Conservation (phyloP, 2,888 invertebrate genomes). For the Leistus spinibarbis region DNA sequence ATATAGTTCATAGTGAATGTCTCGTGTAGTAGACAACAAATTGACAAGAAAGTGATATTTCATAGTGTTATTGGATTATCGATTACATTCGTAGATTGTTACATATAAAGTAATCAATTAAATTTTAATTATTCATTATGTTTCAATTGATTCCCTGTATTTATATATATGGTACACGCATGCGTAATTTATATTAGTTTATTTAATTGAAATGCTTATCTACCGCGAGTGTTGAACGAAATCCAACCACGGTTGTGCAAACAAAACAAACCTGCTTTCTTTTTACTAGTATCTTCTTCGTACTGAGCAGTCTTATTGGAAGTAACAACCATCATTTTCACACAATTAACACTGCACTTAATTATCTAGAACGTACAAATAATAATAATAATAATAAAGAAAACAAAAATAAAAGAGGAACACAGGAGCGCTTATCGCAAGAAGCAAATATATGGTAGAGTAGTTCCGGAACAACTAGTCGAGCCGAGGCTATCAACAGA, state of each 20-base stretch:
- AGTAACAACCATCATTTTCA: conserved; percentile 52
- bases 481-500: background rate
- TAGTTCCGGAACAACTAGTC: background rate
- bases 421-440: background rate
- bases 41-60: too few species aligned
- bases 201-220: too few species aligned
- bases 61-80: too few species aligned
- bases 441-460: background rate
- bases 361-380: background rate
- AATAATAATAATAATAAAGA: too few species aligned
- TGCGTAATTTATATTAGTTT: too few species aligned
- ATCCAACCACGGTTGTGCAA: background rate
- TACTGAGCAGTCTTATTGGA: conserved; percentile 46
- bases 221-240: background rate
- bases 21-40: too few species aligned
- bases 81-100: too few species aligned
- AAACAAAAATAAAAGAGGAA: background rate
- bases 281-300: conserved; percentile 10
- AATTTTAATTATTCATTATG: too few species aligned
- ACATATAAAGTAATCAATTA: too few species aligned
- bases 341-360: background rate
- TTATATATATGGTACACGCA: too few species aligned
- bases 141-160: too few species aligned
- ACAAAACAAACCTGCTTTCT: conserved; percentile 1
- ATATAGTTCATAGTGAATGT: too few species aligned